A percentile compares a stretch with the other conserved stretches of the same genome.
Conservation (phyloP, 2,113 vertebrate species). For the Malurus cyaneus region DNA sequence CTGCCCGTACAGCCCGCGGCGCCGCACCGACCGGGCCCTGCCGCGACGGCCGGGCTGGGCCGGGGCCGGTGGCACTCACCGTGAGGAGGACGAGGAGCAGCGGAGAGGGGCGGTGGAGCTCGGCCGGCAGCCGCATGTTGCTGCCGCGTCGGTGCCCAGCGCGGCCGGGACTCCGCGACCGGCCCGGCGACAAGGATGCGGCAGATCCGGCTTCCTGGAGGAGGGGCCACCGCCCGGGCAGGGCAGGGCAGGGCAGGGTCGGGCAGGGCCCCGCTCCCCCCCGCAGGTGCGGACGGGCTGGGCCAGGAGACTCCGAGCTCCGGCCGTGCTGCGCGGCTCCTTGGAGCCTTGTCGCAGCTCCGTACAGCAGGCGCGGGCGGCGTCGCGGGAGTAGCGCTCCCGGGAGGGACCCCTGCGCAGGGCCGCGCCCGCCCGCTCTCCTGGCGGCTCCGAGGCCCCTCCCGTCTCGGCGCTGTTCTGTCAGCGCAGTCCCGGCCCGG, state of each 20-base stretch:
- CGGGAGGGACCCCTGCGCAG: background rate
- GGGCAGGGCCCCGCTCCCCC: background rate
- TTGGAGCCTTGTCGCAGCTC: background rate
- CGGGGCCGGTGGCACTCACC: background rate
- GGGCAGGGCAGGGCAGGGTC: background rate
- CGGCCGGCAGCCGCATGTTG: background rate
- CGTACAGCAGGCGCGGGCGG: background rate
- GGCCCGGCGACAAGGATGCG: background rate
- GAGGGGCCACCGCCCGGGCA: background rate
- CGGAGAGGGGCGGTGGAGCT: background rate
- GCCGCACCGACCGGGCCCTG: background rate
- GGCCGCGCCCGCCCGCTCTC: background rate
- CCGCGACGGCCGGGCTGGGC: background rate
- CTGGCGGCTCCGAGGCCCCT: background rate
- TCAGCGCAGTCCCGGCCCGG: background rate
- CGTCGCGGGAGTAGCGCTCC: background rate
- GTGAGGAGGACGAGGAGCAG: background rate
- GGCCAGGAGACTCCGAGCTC: background rate
- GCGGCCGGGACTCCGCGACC: background rate
- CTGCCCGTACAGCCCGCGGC: background rate
- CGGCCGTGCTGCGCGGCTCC: background rate
- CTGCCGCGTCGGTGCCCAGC: background rate
- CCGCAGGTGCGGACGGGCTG: background rate
- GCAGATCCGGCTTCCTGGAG: slow-evolving; percentile 47
- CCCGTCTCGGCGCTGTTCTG: background rate